Evolutionary conservation across 2,797 vertebrate genomes (phyloP), one percentile per base, ranked within the genome.

Genomic region (Delichon dasypus): DNA sequence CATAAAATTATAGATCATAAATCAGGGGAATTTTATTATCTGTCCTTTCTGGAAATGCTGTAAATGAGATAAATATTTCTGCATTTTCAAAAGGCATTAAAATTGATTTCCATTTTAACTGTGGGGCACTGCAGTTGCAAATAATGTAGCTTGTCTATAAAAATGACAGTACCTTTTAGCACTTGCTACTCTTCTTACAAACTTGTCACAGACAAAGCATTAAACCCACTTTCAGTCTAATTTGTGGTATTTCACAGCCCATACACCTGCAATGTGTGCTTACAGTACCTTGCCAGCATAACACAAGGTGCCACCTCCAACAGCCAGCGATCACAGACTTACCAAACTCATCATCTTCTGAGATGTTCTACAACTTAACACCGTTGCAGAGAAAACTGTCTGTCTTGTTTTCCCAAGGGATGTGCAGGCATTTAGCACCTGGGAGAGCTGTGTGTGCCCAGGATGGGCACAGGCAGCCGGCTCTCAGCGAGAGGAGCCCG

Each of bases 1-100:
- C 34, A 94, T 93, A 95, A 95, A 90, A 95, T 94, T 95, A 75
- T 19, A 88, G 74, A 67, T 60, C 19, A 13, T 92, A 87, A 90
- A 74, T 94, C 85, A 82, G 79, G 36, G 53, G 50, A 80, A 91
- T 95, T 96, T 97, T 97, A 89, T 74, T 68, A 73, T 78, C 76
- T 66, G 34, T 92, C 80, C 85, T 79, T 87, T 94, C 94, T 89
- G 72, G 58, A 92, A 90, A 77, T 90, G 85, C 78, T 95, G 85
- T 94, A 97, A 96, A 97, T 95, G 92, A 97, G 80, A 88, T 73
- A 96, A 93, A 89, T 91, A 90, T 85, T 97, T 96, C 82, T 72
- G 68, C 77, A 83, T 92, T 95, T 88, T 81, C 79, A 65, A 85
- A 95, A 91, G 80, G 80, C 92, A 95, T 95, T 97, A 97, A 94